phyloP scores from a whole-genome alignment of 1,140 invertebrate genomes.

The Ceratina australensis region DNA sequence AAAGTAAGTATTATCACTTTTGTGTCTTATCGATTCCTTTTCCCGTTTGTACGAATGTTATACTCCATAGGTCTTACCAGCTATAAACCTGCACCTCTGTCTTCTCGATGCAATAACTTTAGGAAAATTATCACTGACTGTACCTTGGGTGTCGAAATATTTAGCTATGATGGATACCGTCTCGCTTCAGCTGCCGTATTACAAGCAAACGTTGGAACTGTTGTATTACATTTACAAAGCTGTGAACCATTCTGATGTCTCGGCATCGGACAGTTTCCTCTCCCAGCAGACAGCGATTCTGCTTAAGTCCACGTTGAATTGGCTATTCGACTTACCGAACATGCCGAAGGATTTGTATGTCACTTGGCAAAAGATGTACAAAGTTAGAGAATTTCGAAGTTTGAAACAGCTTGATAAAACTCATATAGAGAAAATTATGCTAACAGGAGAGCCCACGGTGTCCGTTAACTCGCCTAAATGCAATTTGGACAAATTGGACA shows the following conservation, averaged over 20 bases:
- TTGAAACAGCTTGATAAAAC: conserved; percentile 55
- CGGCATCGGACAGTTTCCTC: conserved; percentile 57
- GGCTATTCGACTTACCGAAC: conserved; percentile 87
- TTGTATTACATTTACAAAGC: conserved; percentile 83
- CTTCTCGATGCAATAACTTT: conserved; percentile 76
- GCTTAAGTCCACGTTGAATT: conserved; percentile 84
- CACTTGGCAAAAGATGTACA: conserved; percentile 71
- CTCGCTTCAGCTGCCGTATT: conserved; percentile 85
- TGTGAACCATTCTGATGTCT: conserved; percentile 52
- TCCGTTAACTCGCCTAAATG: conserved; percentile 35
- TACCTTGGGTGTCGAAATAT: conserved; percentile 93
- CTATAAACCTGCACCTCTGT: conserved; percentile 78
- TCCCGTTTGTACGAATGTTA: neutral
- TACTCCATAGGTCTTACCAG: conserved; percentile 75
- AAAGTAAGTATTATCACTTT: conserved; percentile 62
- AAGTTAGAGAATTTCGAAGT: conserved; percentile 61
- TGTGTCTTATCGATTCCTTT: neutral
- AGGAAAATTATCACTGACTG: conserved; percentile 84
- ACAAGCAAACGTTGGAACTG: conserved; percentile 81
- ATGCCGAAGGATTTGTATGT: conserved; percentile 82
- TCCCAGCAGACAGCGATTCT: conserved; percentile 79
- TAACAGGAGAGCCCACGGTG: conserved; percentile 7
- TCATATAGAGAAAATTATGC: conserved; percentile 11
- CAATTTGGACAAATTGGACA: conserved; percentile 67
- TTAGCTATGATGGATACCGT: conserved; percentile 89